Evolutionary conservation across 2,113 vertebrate species (phyloP).

Genomic region (Eulemur rufifrons): DNA sequence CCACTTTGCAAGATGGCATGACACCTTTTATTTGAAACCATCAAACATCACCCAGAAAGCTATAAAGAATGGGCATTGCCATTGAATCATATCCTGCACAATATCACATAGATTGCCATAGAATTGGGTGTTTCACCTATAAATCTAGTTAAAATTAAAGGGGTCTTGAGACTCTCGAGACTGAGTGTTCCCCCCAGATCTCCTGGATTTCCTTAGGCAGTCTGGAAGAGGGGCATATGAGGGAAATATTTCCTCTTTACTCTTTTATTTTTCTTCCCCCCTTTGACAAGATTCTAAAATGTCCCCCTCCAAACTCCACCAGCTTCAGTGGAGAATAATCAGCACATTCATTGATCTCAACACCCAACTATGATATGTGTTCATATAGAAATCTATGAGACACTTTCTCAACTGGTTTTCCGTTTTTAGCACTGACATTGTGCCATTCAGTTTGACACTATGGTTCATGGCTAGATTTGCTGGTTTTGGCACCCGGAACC

Average conservation of each 20-base stretch:
- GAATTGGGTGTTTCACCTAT: neutral
- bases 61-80: neutral
- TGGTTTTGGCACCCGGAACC: neutral
- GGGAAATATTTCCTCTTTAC: neutral
- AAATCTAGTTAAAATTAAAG: neutral
- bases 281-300: neutral
- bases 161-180: neutral
- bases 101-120: neutral
- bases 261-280: neutral
- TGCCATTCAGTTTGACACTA: neutral
- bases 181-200: neutral
- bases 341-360: neutral
- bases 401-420: neutral
- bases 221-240: neutral
- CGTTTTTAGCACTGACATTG: neutral
- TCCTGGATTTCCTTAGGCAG: neutral
- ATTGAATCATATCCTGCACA: neutral
- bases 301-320: neutral
- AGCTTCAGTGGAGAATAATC: neutral
- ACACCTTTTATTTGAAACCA: neutral
- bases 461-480: neutral
- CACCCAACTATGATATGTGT: neutral
- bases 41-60: neutral
- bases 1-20: neutral
- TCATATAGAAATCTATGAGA: neutral